A percentile compares a stretch with the other conserved stretches of the same genome.
Evolutionary conservation across 2,888 invertebrate genomes (phyloP).

Genomic region (Meghimatium bilineatum): DNA sequence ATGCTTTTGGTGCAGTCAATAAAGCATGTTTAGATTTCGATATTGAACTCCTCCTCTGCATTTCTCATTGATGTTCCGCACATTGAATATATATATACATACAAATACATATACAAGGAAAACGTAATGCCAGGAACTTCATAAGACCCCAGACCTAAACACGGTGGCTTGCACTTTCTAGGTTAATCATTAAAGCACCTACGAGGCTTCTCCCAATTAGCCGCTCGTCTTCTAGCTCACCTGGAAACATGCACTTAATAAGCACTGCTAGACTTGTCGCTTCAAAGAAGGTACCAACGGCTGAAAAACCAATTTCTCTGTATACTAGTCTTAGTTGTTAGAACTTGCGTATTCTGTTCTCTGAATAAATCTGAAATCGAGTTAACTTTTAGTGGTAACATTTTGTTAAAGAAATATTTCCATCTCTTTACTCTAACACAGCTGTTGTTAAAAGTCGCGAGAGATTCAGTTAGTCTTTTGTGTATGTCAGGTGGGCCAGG

Average conservation of each 20-base stretch:
- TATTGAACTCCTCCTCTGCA: no score
- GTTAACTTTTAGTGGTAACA: neutral
- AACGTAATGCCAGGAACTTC: no score
- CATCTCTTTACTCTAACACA: neutral
- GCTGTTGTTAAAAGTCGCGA: neutral
- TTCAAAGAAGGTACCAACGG: neutral
- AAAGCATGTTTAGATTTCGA: no score
- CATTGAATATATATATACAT: no score
- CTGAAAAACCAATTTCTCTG: neutral
- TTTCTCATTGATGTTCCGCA: no score
- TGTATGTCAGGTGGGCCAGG: neutral
- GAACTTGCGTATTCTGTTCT: neutral
- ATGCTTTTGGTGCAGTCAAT: no score
- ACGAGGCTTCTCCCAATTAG: slow-evolving; percentile 16
- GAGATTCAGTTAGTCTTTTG: neutral
- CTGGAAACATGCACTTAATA: slow-evolving; percentile 23
- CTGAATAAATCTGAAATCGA: neutral
- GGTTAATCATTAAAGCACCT: slow-evolving; percentile 21
- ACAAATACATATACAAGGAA: no score
- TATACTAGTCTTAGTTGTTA: neutral
- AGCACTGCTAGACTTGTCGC: neutral
- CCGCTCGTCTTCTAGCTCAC: slow-evolving; percentile 1
- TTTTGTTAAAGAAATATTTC: neutral
- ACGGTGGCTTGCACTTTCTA: neutral
- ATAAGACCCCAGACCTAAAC: no score